Base-by-base conservation (phyloP, 2,797 vertebrate species). In the Acanthis flammea region DNA sequence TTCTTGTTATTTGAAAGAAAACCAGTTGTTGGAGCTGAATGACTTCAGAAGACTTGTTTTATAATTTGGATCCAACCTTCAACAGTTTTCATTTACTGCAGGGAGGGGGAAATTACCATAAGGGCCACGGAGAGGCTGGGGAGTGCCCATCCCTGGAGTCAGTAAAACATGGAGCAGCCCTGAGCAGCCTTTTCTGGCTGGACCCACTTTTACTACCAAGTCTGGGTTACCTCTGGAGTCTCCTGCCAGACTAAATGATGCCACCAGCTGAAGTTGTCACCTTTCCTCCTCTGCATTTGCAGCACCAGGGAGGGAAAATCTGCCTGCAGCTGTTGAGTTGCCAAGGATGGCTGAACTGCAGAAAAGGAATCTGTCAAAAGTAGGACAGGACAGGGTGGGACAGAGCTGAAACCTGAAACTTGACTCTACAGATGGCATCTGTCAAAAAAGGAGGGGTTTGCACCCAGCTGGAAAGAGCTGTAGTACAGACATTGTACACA, bases 81-180 rank as follows among this genome's bases (percentile, higher is more conserved):
- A 60, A 42, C 19, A 67, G 27, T n/a, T 45, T 44, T 70, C 7
- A 71, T 48, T 80, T 86, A 79, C 50, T 48, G 24, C 25, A 39
- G 41, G 27, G 5, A 7, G 25, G 39, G 17, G 9, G 0, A 4
- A 33, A 54, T 41, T n/a, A 28, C 35, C 0, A 0, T 24, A 25
- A 80, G 8, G 24, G 25, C 2, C 23, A 9, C 9, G 1, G 12
- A 30, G 25, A 30, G 24, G 37, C 25, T 67, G 22, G 54, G 72
- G 12, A 37, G 11, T 9, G 22, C 47, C 51, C 41, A 79, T 23
- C 16, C 35, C 30, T 57, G 45, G 48, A 71, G 22, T 67, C 39
- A 42, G n/a, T 63, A n/a, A 77, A 86, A 57, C 3, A n/a, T 0
- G 17, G 31, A 87, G 12, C 73, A 90, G 42, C 10, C 45, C 31